Percentiles rank a stretch among this genome's conserved stretches.
Evolutionary conservation across 1,140 invertebrate genomes (phyloP).

Genomic region (Goniozus legneri): DNA sequence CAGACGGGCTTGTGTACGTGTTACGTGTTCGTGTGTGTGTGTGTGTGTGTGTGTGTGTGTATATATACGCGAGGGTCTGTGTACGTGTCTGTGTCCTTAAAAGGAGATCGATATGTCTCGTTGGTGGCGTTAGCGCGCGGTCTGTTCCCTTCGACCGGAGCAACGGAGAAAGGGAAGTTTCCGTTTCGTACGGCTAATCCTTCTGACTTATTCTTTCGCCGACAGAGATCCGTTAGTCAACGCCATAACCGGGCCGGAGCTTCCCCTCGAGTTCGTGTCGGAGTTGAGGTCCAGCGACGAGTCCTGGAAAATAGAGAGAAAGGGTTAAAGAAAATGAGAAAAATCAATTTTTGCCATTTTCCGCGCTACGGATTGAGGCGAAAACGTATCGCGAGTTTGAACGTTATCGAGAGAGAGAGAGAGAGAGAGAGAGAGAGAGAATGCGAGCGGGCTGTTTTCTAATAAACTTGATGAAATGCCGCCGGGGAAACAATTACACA

Average conservation of each 20-base stretch:
- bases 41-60: too few relatives aligned
- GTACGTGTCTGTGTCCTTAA: too few relatives aligned
- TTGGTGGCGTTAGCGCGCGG: conserved; percentile 38
- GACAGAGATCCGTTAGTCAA: conserved; percentile 47
- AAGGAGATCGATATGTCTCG: conserved; percentile 48
- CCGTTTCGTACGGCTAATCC: neutral
- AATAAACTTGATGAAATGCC: too few relatives aligned
- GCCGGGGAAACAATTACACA: too few relatives aligned
- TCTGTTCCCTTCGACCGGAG: neutral
- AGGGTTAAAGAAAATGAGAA: neutral
- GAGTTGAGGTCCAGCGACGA: conserved; percentile 41
- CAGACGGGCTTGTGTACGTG: conserved; percentile 40
- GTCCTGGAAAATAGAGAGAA: conserved; percentile 41
- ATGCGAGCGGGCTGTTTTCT: too few relatives aligned
- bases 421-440: too few relatives aligned
- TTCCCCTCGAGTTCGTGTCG: conserved; percentile 34
- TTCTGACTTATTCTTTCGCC: conserved; percentile 41
- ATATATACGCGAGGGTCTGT: too few relatives aligned
- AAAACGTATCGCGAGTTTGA: too few relatives aligned
- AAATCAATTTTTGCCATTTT: neutral
- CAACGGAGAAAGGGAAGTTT: too few relatives aligned
- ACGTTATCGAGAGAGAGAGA: too few relatives aligned
- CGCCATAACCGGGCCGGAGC: conserved; percentile 34
- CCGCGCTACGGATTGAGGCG: too few relatives aligned
- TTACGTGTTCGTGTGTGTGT: too few relatives aligned